A percentile compares a stretch with the other conserved stretches of the same genome.
Conservation (phyloP, 2,113 vertebrate species). For the Drymodes brunneopygia region DNA sequence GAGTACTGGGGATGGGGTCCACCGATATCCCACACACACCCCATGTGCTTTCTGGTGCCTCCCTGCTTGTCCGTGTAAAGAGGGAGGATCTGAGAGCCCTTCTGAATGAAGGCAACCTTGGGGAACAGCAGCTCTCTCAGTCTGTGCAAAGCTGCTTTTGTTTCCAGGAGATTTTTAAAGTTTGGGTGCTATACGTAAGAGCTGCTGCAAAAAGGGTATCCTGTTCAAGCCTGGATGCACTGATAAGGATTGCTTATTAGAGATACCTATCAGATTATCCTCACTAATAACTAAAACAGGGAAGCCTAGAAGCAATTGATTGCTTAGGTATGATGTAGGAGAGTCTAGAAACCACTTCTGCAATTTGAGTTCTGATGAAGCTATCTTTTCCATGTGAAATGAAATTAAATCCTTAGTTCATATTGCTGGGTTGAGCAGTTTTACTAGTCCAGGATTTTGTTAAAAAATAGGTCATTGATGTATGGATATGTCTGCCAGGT, state of each 20-base stretch:
- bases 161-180: background rate
- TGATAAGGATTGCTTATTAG: background rate
- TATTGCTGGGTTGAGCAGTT: background rate
- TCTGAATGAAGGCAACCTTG: background rate
- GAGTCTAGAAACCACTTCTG: background rate
- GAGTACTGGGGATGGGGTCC: background rate
- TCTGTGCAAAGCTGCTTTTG: background rate
- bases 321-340: background rate
- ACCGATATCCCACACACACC: background rate
- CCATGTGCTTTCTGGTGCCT: background rate
- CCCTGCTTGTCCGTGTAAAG: background rate
- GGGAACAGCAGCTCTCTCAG: background rate
- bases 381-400: background rate
- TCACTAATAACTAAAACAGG: background rate
- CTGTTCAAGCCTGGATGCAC: background rate
- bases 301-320: background rate
- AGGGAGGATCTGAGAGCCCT: background rate
- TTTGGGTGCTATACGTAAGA: background rate
- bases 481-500: background rate
- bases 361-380: background rate
- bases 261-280: background rate
- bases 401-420: background rate
- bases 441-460: background rate
- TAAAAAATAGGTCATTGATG: background rate
- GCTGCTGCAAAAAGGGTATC: background rate